Conservation (phyloP, 92 coral and sea anemone genomes). For the Paragorgia papillata region DNA sequence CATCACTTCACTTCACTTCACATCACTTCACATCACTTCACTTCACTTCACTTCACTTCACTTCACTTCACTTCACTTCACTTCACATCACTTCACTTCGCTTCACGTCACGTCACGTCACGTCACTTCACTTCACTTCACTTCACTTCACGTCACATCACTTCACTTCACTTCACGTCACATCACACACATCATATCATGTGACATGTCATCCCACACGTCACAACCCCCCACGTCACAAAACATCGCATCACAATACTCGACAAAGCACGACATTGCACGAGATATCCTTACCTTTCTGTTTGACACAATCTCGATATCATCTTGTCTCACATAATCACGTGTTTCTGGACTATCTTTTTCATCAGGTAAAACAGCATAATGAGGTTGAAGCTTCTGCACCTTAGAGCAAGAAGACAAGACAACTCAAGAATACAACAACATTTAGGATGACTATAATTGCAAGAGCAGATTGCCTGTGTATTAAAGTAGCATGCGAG, state of each 20-base stretch:
- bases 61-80: too few relatives aligned
- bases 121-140: not conserved
- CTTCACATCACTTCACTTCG: too few relatives aligned
- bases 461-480: not conserved
- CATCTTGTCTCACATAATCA: slow-evolving; percentile 83
- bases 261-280: not conserved
- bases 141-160: not conserved
- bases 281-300: slow-evolving; percentile 63
- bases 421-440: not conserved
- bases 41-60: too few relatives aligned
- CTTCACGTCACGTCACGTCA: not conserved
- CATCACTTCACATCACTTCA: too few relatives aligned
- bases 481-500: not conserved
- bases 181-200: not conserved
- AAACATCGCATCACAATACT: not conserved
- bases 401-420: slow-evolving; percentile 47
- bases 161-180: not conserved
- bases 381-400: slow-evolving; percentile 80
- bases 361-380: slow-evolving; percentile 84
- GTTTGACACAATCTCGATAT: slow-evolving; percentile 73
- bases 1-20: too few relatives aligned
- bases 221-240: too few relatives aligned
- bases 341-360: slow-evolving; percentile 72
- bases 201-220: too few relatives aligned
- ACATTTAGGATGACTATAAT: not conserved